phyloP scores from a whole-genome alignment of 2,113 vertebrate species.

The Mormyrus lacerda region DNA sequence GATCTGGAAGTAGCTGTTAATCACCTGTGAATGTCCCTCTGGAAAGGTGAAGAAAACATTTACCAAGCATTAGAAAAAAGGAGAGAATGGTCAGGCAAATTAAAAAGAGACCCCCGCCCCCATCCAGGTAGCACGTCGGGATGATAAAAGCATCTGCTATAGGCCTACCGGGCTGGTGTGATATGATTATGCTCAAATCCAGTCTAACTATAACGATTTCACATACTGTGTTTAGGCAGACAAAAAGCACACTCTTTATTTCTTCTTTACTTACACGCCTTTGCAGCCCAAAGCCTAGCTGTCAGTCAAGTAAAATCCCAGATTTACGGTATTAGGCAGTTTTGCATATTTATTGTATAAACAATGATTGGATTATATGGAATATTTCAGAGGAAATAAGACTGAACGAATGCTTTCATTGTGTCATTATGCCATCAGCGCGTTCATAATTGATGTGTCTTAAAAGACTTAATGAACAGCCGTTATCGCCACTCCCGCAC shows the following conservation, averaged over 20 bases:
- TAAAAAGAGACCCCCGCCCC: not conserved
- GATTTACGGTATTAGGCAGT: slow-evolving; percentile 1
- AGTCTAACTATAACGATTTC: not conserved
- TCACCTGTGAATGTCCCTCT: not conserved
- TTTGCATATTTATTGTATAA: slow-evolving; percentile 15
- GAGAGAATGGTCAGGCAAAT: not conserved
- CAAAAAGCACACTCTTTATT: not conserved
- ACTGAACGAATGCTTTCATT: not conserved
- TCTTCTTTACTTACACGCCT: not conserved
- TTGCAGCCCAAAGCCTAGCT: not conserved
- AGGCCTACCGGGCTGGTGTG: not conserved
- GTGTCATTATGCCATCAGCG: not conserved
- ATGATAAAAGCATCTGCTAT: not conserved
- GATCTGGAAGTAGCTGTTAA: not conserved
- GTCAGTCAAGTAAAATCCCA: slow-evolving; percentile 5
- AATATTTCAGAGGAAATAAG: slow-evolving; percentile 2
- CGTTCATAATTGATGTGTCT: not conserved
- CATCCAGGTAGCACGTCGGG: not conserved
- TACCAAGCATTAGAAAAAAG: not conserved
- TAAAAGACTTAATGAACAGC: not conserved
- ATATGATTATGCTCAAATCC: not conserved
- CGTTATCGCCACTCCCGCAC: not conserved
- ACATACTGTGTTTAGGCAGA: not conserved
- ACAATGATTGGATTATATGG: slow-evolving; percentile 14
- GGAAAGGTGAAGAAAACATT: not conserved